Evolutionary conservation across 1,140 invertebrate species (phyloP), one percentile per base, ranked within the genome.

Genomic region (Apis cerana): DNA sequence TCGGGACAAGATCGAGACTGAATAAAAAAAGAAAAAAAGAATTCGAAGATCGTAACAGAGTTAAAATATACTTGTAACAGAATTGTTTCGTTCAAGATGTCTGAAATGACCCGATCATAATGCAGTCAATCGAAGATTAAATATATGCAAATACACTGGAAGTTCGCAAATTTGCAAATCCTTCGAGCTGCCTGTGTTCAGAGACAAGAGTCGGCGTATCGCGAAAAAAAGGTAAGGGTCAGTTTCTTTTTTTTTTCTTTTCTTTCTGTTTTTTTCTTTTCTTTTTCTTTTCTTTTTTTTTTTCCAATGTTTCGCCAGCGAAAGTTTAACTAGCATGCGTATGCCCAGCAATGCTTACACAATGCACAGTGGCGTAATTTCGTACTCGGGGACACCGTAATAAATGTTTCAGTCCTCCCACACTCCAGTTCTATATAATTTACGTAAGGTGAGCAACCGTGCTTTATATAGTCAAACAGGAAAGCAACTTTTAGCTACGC

Each of bases 301-400:
- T 43, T 43, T 7, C 33, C 83, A 88, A 83, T 85, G 72, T 85
- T 80, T 56, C 54, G 58, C 58, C 65, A 82, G 86, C 83, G 87
- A 88, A 88, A 88, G 87, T 88, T 88, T 85, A 88, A 88, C 86
- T 88, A 88, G 83, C 58, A 69, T 82, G 83, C 79, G 83, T 87
- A 68, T 52, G 61, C 61, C 69, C 61, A 80, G 67, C 76, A 78
- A 88, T 83, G 83, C 86, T 88, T 88, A 83, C 86, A 88, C 87
- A 88, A 88, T 88, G 80, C 59, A 85, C 76, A 88, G 80, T 88
- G 87, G 87, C 87, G 87, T 88, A 88, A 88, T 88, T 88, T 88
- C 76, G 87, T 88, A 61, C 86, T 68, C 62, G 71, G 80, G 67
- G 83, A 83, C 80, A 78, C 83, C 21, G 76, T 88, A 74, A 78